Percentiles rank a stretch among this genome's conserved stretches.
Conservation (phyloP, 1,140 invertebrate species). For the Macrosteles quadrilineatus region DNA sequence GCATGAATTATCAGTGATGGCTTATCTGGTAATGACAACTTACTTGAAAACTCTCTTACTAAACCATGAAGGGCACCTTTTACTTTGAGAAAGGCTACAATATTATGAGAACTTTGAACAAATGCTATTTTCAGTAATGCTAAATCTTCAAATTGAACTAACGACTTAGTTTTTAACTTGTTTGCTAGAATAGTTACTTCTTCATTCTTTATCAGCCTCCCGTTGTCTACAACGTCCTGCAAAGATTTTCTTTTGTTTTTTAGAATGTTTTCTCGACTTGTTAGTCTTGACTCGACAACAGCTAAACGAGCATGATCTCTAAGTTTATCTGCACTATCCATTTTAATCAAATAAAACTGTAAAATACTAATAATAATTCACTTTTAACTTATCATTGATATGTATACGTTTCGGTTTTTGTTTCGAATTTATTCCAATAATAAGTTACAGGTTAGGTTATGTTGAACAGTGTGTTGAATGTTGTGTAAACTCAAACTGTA, state of each 20-base stretch:
- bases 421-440: too few species aligned
- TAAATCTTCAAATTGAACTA: constrained; percentile 2
- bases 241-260: constrained; percentile 1
- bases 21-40: too few species aligned
- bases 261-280: neutral
- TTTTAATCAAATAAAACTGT: too few species aligned
- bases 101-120: constrained; percentile 48
- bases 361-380: too few species aligned
- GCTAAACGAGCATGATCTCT: too few species aligned
- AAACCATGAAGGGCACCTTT: constrained; percentile 51
- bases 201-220: neutral
- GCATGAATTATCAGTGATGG: too few species aligned
- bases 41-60: constrained; percentile 52
- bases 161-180: constrained; percentile 4
- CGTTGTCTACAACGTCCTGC: neutral
- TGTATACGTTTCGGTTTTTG: too few species aligned
- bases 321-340: too few species aligned
- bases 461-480: too few species aligned
- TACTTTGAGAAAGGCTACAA: constrained; percentile 48
- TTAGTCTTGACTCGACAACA: neutral
- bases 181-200: neutral
- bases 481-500: too few species aligned
- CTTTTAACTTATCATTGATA: too few species aligned
- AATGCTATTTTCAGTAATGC: constrained; percentile 49
- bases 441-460: too few species aligned